Evolutionary conservation across 2,113 vertebrate genomes (phyloP), one percentile per base, ranked within the genome.

Genomic region (Elanoides forficatus): DNA sequence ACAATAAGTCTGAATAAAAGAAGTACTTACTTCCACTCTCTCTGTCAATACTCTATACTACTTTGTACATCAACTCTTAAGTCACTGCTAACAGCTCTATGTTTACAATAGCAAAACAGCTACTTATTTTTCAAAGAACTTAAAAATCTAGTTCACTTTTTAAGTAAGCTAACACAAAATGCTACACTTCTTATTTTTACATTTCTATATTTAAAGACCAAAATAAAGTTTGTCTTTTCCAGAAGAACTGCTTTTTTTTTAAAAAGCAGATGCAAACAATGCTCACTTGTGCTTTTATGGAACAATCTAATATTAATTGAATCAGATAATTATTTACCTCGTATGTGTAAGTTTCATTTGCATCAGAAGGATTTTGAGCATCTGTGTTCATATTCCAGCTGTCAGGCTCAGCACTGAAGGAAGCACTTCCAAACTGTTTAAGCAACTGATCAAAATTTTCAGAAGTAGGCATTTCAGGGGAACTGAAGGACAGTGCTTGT

Each of bases 371-470:
- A 42, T 19, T 86, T 52, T 25, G 67, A 42, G 48, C 38, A 32
- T 78, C 93, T 22, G 38, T 45, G 52, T 88, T 71, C 30, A 68
- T 22, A 58, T 78, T 47, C 53, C 98, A 98, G 66, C 72, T 81
- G 34, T 86, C 93, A 36, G 90, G 95, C 53, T 97, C 95, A 48
- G 94, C 70, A 76, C 93, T 96, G 42, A 98, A 98, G 43, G 95
- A 5, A 81, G 98, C 97, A 73, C 95, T 97, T 81, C 89, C 88
- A 87, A 98, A 99, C 22, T 87, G 71, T 45, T 96, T 26, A 81
- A 99, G 98, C 68, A 99, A 97, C 6, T 58, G 90, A 81, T 99
- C 98, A 94, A 99, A 99, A 96, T 98, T 99, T 58, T 92, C 93
- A 47, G 98, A 82, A 29, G 98, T 98, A 74, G 99, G 99, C n/a